Base-by-base conservation (phyloP, 2,888 invertebrate species). In the Lissonota sp. region DNA sequence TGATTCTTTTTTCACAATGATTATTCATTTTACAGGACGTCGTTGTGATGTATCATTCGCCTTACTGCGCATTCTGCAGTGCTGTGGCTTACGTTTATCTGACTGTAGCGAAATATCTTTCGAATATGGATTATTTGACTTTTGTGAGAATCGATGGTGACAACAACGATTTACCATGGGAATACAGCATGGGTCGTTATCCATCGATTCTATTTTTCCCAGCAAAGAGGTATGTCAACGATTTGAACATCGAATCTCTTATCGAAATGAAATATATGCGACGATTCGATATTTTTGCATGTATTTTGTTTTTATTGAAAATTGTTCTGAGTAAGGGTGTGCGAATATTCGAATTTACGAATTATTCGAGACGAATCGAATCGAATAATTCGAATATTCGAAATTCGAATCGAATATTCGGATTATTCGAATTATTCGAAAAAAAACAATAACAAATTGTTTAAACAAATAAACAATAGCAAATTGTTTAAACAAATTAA, bases 91-190 rank as follows among this genome's bases (percentile, higher is more conserved):
- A 96, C 85, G 94, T 95, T 44, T 94, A 96, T 87, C 93, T 96
- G 77, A 95, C 95, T 58, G 94, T 96, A 69, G 95, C 96, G 70
- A 94, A 95, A 87, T 94, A 95, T 91, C 94, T 95, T 83, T 89
- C 93, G 79, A 88, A 93, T 86, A 93, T 94, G 84, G 92, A 93
- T 82, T 89, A 92, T 74, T 85, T 95, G 5, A 88, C 92, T 77
- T 95, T 96, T 86, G 94, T 95, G 26, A 94, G 97, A 14, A 95
- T 98, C 49, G 97, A 98, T 93, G 97, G 96, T 16, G 96, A 96
- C 87, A 93, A 94, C 0, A 98, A 98, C 93, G 97, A 97, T 93
- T 94, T 98, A 85, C 97, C 97, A 0, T 98, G 98, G 97, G 95
- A 96, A 90, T 97, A 95, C 92, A 96, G 96, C 55, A 96, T 96